Conservation (phyloP, 2,113 vertebrate species). For the Myotis brandtii region DNA sequence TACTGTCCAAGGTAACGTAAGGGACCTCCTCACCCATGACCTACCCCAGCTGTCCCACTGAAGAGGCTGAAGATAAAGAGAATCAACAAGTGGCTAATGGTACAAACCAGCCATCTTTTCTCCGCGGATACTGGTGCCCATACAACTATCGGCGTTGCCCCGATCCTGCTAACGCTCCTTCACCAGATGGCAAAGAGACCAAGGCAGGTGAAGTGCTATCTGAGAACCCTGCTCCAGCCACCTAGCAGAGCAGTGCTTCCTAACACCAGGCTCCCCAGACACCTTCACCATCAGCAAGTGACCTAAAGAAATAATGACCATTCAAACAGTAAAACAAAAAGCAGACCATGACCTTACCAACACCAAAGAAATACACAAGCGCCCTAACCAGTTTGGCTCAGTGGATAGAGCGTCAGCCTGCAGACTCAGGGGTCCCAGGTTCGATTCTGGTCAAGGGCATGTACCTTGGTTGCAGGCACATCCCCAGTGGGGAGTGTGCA, state of each 20-base stretch:
- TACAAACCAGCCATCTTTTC: neutral
- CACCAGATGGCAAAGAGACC: neutral
- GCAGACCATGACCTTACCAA: neutral
- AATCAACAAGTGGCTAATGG: neutral
- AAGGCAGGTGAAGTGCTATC: neutral
- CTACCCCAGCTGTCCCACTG: neutral
- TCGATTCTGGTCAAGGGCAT: too few relatives aligned
- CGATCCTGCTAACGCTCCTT: neutral
- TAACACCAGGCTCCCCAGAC: neutral
- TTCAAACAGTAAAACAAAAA: neutral
- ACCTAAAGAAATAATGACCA: neutral
- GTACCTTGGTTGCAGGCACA: too few relatives aligned
- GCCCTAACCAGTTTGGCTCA: too few relatives aligned
- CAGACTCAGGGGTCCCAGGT: too few relatives aligned
- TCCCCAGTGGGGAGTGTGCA: too few relatives aligned
- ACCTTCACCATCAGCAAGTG: neutral
- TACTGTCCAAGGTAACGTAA: neutral
- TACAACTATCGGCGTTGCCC: neutral
- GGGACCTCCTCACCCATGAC: neutral
- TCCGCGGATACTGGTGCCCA: neutral
- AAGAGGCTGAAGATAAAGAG: neutral
- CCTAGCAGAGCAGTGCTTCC: neutral
- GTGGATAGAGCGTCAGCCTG: too few relatives aligned
- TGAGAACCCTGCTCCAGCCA: neutral
- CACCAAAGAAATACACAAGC: neutral